Base-by-base conservation (phyloP, 2,113 vertebrate species). In the Cynopterus brachyotis region DNA sequence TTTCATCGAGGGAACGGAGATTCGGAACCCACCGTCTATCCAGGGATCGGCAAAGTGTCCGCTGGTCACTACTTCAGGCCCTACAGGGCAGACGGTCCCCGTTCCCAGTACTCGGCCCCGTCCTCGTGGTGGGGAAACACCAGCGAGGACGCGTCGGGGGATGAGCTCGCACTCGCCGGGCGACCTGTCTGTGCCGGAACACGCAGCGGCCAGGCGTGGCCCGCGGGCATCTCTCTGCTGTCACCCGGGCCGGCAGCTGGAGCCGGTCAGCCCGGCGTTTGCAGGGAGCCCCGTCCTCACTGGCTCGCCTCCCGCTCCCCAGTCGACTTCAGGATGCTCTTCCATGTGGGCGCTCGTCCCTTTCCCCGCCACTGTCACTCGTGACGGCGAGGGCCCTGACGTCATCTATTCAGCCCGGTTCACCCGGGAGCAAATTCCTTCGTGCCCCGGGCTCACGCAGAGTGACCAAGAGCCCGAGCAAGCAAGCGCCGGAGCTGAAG, bases 111-210 rank as follows among this genome's bases (percentile, higher is more conserved):
- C 13, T 78, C 59, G 4, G 5, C n/a, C 55, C 35, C 11, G n/a
- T 19, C 82, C 1, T 47, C 2, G 3, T 0, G 0, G 12, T 0
- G 2, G 19, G 16, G 9, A 30, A 15, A 19, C 26, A 60, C 45
- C 50, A 5, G 0, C 0, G 6, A 28, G 3, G 0, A 17, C 0
- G 1, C 8, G 2, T 20, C 8, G 53, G 4, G 0, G 10, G 20
- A 24, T 9, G 66, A 12, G 9, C 5, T 1, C 20, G 73, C 15
- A 20, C 59, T 2, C 1, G 15, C 57, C 47, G 9, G 3, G 12
- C 22, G 24, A 3, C 73, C 6, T 42, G 5, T 4, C 26, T 19
- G 76, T 10, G 35, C 11, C 10, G 16, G 28, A 30, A 10, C 12
- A 9, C 5, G n/a, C 8, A 53, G 40, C n/a, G 17, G 10, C 62